Base-by-base conservation (phyloP, 2,797 vertebrate genomes). In the Acanthornis magna region DNA sequence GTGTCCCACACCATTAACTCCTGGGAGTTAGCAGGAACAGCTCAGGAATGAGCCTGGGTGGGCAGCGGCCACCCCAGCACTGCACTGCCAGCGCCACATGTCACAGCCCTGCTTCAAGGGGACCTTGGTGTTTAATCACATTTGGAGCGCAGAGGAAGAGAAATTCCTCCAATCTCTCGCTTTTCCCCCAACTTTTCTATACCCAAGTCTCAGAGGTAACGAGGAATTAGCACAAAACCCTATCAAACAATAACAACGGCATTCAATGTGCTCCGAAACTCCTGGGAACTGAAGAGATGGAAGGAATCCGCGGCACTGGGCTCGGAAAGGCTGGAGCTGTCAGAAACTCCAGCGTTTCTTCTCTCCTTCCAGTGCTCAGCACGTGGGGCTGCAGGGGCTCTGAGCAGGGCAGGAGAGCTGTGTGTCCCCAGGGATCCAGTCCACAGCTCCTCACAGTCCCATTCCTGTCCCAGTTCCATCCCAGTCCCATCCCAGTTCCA, bases 181-280 rank as follows among this genome's bases (percentile, higher is more conserved):
- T 29, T 65, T 92, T 57, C 60, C 51, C 29, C 81, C 53, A 57
- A 65, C 34, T 60, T 91, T 83, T 89, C 77, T 77, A 38, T 85
- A 47, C 16, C 45, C 61, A 17, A 75, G 36, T 65, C 93, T 95
- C 73, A 36, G 94, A 93, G 91, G 93, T 68, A 88, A 86, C 1
- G 0, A 85, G 89, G 91, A 92, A 81, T 93, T 82, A 93, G 87
- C 58, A 70, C 70, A 66, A 90, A 95, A 71, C 77, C 80, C 47
- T 81, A 60, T 57, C 26, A 78, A 81, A 82, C 78, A 90, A 84
- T 68, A 80, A 81, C 27, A 70, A 40, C n/a, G 2, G 6, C 72
- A 60, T 40, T 91, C 67, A 66, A 2, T 48, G 77, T 22, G 55
- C 85, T 89, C 26, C 4, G n/a, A 47, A 78, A 65, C 92, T 80